Evolutionary conservation across 2,113 vertebrate genomes (phyloP).

Genomic region (Callipepla squamata): DNA sequence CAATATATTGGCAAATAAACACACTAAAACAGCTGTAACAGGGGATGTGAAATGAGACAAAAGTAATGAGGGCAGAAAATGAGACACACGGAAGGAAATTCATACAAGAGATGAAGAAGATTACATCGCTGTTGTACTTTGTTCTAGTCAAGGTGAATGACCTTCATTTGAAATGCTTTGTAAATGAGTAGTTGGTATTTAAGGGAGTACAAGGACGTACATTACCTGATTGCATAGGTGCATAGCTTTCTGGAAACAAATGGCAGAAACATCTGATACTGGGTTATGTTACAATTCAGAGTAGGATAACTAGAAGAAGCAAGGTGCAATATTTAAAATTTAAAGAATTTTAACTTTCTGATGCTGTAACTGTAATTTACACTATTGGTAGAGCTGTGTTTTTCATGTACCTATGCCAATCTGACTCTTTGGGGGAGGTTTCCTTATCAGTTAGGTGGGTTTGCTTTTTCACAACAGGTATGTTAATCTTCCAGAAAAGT

Average conservation of each 20-base stretch:
- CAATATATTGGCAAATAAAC: slow-evolving; percentile 51
- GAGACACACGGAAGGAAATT: slow-evolving; percentile 27
- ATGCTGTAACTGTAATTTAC: background rate
- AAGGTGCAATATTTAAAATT: background rate
- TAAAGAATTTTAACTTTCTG: background rate
- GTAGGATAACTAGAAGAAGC: background rate
- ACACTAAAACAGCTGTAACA: slow-evolving; percentile 37
- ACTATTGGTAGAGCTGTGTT: background rate
- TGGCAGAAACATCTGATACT: background rate
- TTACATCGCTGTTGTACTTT: slow-evolving; percentile 39
- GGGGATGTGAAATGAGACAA: slow-evolving; percentile 60
- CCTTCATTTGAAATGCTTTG: slow-evolving; percentile 39
- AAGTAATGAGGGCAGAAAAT: slow-evolving; percentile 64
- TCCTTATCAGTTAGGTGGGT: background rate
- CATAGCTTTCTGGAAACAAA: background rate
- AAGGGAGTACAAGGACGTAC: background rate
- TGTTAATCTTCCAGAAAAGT: background rate
- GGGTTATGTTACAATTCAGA: background rate
- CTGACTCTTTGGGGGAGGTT: background rate
- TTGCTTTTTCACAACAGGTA: background rate
- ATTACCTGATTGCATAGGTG: background rate
- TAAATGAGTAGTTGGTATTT: slow-evolving; percentile 48
- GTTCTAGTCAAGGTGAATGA: slow-evolving; percentile 20
- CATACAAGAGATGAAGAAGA: slow-evolving; percentile 50
- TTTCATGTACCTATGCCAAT: background rate